These are phyloP conservation scores for Poeciliopsis prolifica DNA, from an alignment of 2,113 vertebrate species.

Conservation along the genomic window DNA sequence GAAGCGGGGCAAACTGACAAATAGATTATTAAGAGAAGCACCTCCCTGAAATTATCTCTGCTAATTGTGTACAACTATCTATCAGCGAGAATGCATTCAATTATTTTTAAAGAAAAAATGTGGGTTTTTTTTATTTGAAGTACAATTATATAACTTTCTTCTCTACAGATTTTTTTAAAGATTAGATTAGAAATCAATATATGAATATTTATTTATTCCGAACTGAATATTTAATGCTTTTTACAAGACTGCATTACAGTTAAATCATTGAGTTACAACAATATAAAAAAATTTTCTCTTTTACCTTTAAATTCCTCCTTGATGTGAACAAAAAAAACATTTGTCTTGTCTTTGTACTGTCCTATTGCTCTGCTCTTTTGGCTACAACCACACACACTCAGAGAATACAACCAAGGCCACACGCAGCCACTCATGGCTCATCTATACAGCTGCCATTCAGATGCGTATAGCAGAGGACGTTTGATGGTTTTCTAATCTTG, in stretches of 20 bases:
- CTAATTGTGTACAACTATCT: not conserved
- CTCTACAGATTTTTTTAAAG: too few species aligned
- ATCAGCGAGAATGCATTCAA: not conserved
- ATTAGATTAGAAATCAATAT: not conserved
- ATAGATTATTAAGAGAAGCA: too few species aligned
- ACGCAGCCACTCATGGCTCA: conserved; percentile 63
- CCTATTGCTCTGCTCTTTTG: conserved; percentile 26
- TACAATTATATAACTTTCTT: too few species aligned
- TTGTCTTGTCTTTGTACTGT: conserved; percentile 50
- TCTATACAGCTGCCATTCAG: conserved; percentile 76
- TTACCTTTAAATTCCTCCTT: conserved; percentile 19
- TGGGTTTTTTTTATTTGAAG: too few species aligned
- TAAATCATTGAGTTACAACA: not conserved
- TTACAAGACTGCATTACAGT: not conserved
- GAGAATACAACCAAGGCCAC: conserved; percentile 63
- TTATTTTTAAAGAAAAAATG: not conserved
- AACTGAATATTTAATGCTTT: not conserved
- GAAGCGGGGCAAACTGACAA: too few species aligned
- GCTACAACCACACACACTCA: conserved; percentile 44
- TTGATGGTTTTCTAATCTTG: conserved; percentile 80
- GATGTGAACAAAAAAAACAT: conserved; percentile 38
- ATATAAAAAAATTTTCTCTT: not conserved
- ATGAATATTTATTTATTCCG: not conserved
- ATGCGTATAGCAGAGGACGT: conserved; percentile 67
- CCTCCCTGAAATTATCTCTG: too few species aligned